Evolutionary conservation across 30 jellyfish, hydroid and myxozoan species (phyloP), one percentile per base, ranked within the genome.

Genomic region (Hydractinia echinata): DNA sequence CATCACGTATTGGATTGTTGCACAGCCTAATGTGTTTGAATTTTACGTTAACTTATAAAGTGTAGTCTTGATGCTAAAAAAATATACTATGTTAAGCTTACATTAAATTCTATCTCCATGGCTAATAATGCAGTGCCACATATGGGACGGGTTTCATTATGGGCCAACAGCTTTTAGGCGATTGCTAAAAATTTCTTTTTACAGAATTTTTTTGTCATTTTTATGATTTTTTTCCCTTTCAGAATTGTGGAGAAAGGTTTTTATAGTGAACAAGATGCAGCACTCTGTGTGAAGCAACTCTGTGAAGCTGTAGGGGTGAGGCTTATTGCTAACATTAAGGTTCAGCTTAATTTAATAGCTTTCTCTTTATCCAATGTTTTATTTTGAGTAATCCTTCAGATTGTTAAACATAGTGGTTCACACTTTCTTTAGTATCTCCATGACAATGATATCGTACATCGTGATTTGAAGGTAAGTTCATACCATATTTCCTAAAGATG

Each of bases 231-330:
- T 16, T 20, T 51, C 67, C 16, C 19, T 82, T 49, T 0, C 51
- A 90, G 97, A 73, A 90, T 90, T 58, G 97, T 90, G 53, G 97
- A 90, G 55, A 85, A 89, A 82, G 95, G 92, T 13, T 90, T 79
- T 76, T 91, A 91, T 88, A 91, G 95, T 58, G 97, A 91, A 76
- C 89, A 86, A 54, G 97, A 91, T 79, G 97, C 97, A 0, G 97
- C 97, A 10, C 90, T 73, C 30, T 94, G 96, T 16, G 95, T 91
- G 54, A 55, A 89, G 50, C 97, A 91, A 66, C 83, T 91, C 16
- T 91, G 97, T 69, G 94, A 91, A 67, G 97, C 97, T n/a, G 96
- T 91, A 5, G 94, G 89, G 74, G 97, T 91, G 77, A 85, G 70
- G 55, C 19, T 73, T 68, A 30, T 11, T 14, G 0, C n/a, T 68